phyloP scores from a whole-genome alignment of 2,888 invertebrate species.

The Oeneis ivallda region DNA sequence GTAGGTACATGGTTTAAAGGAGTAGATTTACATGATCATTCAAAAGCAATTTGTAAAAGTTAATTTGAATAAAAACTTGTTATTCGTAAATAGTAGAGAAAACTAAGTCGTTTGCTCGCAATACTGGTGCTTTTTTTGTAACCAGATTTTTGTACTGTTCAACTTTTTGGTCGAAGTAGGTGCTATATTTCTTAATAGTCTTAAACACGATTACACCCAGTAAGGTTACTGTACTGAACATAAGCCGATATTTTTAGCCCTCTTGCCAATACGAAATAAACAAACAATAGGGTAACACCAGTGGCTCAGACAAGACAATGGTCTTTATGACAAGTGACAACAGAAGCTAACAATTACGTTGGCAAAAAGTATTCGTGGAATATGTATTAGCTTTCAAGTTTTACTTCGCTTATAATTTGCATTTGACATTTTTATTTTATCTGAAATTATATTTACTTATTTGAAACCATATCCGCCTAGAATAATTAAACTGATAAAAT shows the following conservation, averaged over 20 bases:
- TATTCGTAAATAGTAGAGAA: no score
- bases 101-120: no score
- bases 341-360: conserved; percentile 53
- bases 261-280: conserved; percentile 52
- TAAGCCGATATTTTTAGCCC: not conserved
- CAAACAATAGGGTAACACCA: conserved; percentile 72
- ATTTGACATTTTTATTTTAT: not conserved
- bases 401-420: conserved; percentile 1
- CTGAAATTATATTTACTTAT: not conserved
- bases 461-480: no score
- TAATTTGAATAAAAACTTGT: no score
- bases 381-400: not conserved
- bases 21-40: no score
- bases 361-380: conserved; percentile 34
- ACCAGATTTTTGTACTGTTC: no score
- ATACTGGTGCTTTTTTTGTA: no score
- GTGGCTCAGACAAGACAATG: conserved; percentile 69
- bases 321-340: conserved; percentile 71
- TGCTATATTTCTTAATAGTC: not conserved
- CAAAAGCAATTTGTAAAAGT: no score
- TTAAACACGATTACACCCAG: conserved; percentile 2
- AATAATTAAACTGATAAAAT: no score
- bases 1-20: no score
- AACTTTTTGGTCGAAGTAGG: no score
- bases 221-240: not conserved